Base-by-base conservation (phyloP, 1,140 invertebrate species). In the Drosophila yakuba region DNA sequence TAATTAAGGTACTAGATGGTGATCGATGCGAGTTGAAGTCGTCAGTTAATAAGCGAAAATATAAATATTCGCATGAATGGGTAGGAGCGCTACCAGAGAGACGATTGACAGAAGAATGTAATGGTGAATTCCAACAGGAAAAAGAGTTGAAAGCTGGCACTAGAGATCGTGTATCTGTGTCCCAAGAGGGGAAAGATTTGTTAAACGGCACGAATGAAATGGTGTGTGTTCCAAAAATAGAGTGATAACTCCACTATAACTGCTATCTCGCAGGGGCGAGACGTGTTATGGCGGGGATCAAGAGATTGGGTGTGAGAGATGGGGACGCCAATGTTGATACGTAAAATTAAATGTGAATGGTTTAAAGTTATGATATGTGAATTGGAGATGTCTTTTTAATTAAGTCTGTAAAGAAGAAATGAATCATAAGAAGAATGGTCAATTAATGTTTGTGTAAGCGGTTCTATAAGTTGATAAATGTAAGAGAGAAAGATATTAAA, bases 391-490 rank as follows among this genome's bases (percentile, higher is more conserved):
- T 44, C 28, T 32, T 32, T 32, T 2, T 8, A 32, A 44, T 20
- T 44, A 44, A 20, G 17, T 44, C 11, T 44, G 43, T 44, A 20
- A 44, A 44, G 11, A 17, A 15, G 11, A 11, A 44, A 20, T 20
- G 1, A 20, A 15, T 44, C 17, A 20, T 44, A 10, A 17, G 43
- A 44, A 11, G 17, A 44, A 17, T 44, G 20, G 17, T 44, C 43
- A 44, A 15, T 44, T 44, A 20, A 20, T 44, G 43, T 44, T 44
- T 44, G 17, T 44, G 43, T 44, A 44, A 44, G 43, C 17, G 17
- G 17, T 17, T 44, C 43, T 44, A 15, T 44, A 44, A 44, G 43
- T 44, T 44, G 3, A 7, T 20, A 44, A 44, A 44, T 44, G 43
- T 44, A 44, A 44, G 43, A 44, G 43, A 44, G 17, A 20, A 44